A percentile compares a stretch with the other conserved stretches of the same genome.
Evolutionary conservation across 2,113 vertebrate species (phyloP).

Genomic region (Pteruthius melanotis): DNA sequence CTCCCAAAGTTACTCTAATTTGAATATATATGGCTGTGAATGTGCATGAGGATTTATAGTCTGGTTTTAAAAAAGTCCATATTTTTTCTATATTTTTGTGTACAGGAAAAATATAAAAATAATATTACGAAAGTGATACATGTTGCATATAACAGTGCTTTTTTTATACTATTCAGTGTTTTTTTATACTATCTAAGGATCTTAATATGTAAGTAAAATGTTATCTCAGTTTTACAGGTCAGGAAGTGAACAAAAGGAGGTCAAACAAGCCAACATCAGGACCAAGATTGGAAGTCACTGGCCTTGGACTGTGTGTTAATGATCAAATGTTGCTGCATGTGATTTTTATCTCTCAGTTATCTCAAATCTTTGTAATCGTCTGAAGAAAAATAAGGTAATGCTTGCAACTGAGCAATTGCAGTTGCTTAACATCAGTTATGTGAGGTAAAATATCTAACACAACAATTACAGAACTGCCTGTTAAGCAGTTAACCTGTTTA

Average conservation of each 20-base stretch:
- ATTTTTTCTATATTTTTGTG: neutral
- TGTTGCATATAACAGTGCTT: neutral
- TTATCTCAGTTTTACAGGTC: neutral
- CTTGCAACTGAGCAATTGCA: neutral
- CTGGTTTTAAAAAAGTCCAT: rapidly evolving
- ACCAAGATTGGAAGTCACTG: neutral
- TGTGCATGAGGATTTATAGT: neutral
- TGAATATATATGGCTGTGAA: neutral
- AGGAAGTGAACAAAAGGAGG: neutral
- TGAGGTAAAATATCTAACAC: neutral
- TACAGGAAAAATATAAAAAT: neutral
- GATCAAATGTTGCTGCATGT: neutral
- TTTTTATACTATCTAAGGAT: neutral
- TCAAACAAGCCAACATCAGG: neutral
- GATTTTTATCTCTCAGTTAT: neutral
- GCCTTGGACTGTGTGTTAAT: neutral
- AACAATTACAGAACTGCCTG: neutral
- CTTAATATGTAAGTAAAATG: neutral
- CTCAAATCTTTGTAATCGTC: neutral
- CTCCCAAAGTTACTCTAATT: neutral
- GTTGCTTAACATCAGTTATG: neutral
- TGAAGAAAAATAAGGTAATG: neutral
- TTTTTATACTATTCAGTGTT: neutral
- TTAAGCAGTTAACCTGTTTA: no score
- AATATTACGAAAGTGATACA: neutral